These are phyloP conservation scores for Hemaris fuciformis DNA, from an alignment of 2,888 invertebrate species.

Conservation along the genomic window DNA sequence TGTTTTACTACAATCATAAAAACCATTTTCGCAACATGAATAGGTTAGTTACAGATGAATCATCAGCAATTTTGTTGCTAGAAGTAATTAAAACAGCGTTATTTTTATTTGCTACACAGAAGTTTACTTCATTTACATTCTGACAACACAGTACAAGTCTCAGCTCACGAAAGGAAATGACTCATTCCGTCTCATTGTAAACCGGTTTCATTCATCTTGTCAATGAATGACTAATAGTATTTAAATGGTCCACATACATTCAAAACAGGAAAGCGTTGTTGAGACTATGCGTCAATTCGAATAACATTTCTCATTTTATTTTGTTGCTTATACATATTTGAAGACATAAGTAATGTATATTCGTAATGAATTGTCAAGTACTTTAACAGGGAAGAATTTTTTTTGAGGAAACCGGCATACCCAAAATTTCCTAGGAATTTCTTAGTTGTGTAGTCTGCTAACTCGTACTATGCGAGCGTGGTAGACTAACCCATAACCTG, in stretches of 20 bases:
- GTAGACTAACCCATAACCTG: no score
- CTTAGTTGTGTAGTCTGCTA: no score
- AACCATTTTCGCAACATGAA: no score
- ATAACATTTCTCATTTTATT: neutral
- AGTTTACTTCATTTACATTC: neutral
- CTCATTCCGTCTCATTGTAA: neutral
- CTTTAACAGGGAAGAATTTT: no score
- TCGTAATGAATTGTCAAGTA: no score
- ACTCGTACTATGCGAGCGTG: no score
- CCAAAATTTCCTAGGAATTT: no score
- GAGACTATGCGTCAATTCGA: neutral
- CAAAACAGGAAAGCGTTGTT: conserved; percentile 8
- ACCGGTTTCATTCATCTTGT: neutral
- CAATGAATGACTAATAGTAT: conserved; percentile 10
- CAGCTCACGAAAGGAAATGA: conserved; percentile 3
- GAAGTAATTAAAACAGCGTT: neutral
- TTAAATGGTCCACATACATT: neutral
- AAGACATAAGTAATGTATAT: no score
- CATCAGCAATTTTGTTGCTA: neutral
- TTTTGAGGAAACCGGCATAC: no score
- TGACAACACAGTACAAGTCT: neutral
- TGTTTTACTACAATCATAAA: no score
- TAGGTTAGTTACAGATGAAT: neutral
- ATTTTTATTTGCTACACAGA: neutral
- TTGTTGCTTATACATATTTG: no score